Conservation (phyloP, 2,113 vertebrate genomes). For the Lycaon pictus region DNA sequence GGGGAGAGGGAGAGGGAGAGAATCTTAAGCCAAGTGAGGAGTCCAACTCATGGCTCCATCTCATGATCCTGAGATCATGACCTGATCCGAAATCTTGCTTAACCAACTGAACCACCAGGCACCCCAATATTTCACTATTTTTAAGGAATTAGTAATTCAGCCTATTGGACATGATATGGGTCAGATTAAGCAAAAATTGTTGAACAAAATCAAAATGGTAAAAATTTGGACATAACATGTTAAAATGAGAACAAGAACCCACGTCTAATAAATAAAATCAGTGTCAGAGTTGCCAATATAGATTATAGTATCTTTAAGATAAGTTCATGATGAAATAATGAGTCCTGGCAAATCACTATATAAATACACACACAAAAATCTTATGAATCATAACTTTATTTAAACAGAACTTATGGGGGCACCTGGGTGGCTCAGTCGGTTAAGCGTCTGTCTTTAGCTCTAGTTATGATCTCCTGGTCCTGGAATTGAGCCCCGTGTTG, state of each 20-base stretch:
- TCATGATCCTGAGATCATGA: background rate
- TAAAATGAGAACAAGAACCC: background rate
- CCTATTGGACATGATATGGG: background rate
- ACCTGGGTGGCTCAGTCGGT: too few relatives aligned
- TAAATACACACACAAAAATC: background rate
- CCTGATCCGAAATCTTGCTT: background rate
- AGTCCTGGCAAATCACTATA: background rate
- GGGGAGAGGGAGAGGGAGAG: background rate
- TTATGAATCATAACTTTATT: background rate
- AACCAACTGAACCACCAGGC: background rate
- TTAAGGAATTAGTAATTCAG: background rate
- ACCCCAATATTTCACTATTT: background rate
- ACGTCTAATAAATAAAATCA: background rate
- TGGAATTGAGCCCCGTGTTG: too few relatives aligned
- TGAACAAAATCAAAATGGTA: background rate
- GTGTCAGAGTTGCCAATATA: background rate
- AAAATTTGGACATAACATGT: slow-evolving; percentile 9
- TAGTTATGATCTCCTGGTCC: too few relatives aligned
- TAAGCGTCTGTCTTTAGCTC: too few relatives aligned
- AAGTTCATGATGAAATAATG: background rate
- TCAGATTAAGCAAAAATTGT: background rate
- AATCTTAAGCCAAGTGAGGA: background rate
- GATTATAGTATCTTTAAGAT: background rate
- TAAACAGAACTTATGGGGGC: background rate
- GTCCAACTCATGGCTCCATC: background rate